Conservation (phyloP, 2,797 vertebrate genomes). For the Naso thynnoides region DNA sequence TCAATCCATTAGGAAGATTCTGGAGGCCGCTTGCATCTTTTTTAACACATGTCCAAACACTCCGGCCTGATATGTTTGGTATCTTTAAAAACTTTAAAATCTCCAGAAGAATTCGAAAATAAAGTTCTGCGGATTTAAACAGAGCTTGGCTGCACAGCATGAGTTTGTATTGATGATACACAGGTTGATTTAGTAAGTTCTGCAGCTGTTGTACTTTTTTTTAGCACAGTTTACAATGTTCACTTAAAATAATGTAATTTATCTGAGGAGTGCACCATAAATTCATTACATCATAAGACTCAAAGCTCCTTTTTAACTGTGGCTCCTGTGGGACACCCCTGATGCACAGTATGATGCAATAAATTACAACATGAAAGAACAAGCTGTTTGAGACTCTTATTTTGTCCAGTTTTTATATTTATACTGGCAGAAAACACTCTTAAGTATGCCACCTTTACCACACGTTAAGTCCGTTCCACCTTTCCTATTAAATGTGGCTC, state of each 20-base stretch:
- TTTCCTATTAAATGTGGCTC: slow-evolving; percentile 1
- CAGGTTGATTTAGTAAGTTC: not conserved
- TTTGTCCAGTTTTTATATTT: not conserved
- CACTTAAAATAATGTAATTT: not conserved
- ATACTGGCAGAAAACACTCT: not conserved
- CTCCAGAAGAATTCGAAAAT: not conserved
- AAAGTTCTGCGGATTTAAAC: not conserved
- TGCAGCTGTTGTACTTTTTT: not conserved
- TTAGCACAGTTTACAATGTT: not conserved
- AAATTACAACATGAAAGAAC: not conserved
- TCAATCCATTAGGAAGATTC: not conserved
- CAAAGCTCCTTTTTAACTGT: not conserved
- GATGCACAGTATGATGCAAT: not conserved
- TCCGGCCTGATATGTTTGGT: not conserved
- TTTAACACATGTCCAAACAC: not conserved
- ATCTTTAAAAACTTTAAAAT: not conserved
- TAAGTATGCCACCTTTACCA: not conserved
- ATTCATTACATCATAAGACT: not conserved
- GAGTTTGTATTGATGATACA: not conserved
- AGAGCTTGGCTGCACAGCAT: not conserved
- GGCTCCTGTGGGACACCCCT: not conserved
- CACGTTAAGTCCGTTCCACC: not conserved
- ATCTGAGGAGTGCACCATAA: too few relatives aligned
- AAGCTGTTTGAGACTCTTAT: not conserved
- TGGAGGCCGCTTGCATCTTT: not conserved